Conservation (phyloP, 2,888 invertebrate species). For the Habrosyne pyritoides region DNA sequence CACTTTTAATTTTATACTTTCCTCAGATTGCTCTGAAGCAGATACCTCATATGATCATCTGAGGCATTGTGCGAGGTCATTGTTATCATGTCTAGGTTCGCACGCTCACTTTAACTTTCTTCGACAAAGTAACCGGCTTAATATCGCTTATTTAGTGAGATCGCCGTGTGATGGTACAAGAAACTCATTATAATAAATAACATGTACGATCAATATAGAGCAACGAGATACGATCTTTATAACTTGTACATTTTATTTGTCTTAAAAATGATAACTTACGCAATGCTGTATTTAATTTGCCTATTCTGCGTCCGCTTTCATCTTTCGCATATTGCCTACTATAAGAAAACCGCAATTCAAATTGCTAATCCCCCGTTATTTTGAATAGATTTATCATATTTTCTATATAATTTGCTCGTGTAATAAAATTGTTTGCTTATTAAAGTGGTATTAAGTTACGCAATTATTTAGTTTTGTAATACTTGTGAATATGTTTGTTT, state of each 20-base stretch:
- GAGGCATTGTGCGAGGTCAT: conserved; percentile 38
- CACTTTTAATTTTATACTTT: conserved; percentile 9
- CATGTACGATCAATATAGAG: conserved; percentile 43
- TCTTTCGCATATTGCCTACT: conserved; percentile 35
- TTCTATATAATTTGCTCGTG: conserved; percentile 7
- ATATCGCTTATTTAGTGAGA: conserved; percentile 33
- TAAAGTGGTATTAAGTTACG: background rate
- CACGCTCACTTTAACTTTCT: conserved; percentile 64
- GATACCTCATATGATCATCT: conserved; percentile 17
- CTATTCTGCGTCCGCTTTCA: conserved; percentile 27
- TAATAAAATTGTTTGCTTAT: background rate
- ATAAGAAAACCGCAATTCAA: conserved; percentile 37
- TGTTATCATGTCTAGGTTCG: conserved; percentile 47
- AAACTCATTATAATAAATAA: conserved; percentile 52
- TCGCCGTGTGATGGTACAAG: conserved; percentile 33
- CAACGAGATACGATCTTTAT: conserved; percentile 17
- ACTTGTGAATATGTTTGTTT: background rate
- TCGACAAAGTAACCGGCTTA: conserved; percentile 34
- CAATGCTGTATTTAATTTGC: conserved; percentile 18
- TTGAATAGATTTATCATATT: background rate
- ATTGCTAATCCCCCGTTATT: conserved; percentile 24
- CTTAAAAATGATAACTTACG: conserved; percentile 6
- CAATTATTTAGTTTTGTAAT: background rate
- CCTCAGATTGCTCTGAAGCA: conserved; percentile 7
- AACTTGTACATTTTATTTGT: conserved; percentile 14